Evolutionary conservation across 1,140 invertebrate species (phyloP).

Genomic region (Drosophila lacteicornis): DNA sequence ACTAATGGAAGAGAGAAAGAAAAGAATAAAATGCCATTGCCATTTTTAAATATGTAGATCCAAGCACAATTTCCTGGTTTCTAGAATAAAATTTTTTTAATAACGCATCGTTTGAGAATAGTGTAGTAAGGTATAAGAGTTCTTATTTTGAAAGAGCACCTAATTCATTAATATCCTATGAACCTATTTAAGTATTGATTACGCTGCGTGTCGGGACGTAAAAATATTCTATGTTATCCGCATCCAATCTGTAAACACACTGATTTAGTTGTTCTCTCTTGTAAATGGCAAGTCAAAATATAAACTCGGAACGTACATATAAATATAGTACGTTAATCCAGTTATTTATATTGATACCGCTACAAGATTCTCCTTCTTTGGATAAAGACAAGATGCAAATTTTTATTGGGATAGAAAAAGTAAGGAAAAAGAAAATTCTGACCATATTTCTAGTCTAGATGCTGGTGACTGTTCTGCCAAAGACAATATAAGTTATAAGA

Average conservation of each 20-base stretch:
- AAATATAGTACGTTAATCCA: too few relatives aligned
- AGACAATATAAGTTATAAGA: too few relatives aligned
- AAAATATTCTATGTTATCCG: neutral
- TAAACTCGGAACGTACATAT: too few relatives aligned
- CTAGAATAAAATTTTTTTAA: neutral
- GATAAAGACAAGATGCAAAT: too few relatives aligned
- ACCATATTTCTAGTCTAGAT: too few relatives aligned
- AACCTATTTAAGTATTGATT: neutral
- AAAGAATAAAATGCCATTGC: neutral
- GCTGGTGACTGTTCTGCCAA: too few relatives aligned
- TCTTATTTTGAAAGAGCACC: neutral
- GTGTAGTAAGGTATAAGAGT: neutral
- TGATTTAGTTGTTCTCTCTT: too few relatives aligned
- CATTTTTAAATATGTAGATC: neutral
- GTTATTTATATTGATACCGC: too few relatives aligned
- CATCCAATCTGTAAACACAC: neutral
- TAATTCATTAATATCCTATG: neutral
- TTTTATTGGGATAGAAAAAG: too few relatives aligned
- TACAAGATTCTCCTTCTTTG: too few relatives aligned
- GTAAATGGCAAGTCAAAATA: too few relatives aligned
- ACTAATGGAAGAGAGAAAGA: neutral
- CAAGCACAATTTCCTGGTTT: neutral
- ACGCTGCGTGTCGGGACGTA: neutral
- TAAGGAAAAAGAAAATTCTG: too few relatives aligned
- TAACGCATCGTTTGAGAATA: neutral